Base-by-base conservation (phyloP, 2,797 vertebrate genomes). In the Pangasius mekongensis region DNA sequence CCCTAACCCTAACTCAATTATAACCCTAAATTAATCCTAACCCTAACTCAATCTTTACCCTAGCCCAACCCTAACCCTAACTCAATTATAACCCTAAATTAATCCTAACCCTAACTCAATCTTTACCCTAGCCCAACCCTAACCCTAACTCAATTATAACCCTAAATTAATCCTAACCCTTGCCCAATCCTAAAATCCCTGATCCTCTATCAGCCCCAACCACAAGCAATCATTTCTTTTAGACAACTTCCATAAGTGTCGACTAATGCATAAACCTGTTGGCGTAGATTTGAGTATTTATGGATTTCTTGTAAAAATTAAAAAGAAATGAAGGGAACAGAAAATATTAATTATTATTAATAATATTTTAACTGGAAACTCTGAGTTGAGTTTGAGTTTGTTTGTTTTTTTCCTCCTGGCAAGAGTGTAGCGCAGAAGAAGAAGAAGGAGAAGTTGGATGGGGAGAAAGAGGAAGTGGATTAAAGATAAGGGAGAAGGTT, bases 391-490 rank as follows among this genome's bases (percentile, higher is more conserved):
- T 24, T 43, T 39, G 18, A 43, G 36, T 1, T 1, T 13, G n/a
- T n/a, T n/a, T n/a, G n/a, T 13, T 22, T 47, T 30, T 16, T 16
- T 16, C 43, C 20, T 2, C 13, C 22, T 76, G n/a, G 13, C 5
- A n/a, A 52, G 24, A 52, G 5, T 7, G 14, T 33, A 24, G 13
- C 2, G 67, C 18, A 43, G 36, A 52, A 22, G 47, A 47, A 84
- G 43, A 20, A 43, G 43, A 43, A 43, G 39, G 18, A 20, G 30
- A 54, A 18, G 18, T 14, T 5, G 77, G 20, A 20, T 27, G 80
- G 27, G 33, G 27, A 91, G 60, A 18, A 47, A 36, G 78, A 87
- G 27, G 83, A 80, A 76, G 30, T 14, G 62, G 74, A 20, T 47
- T 36, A 36, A 67, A 24, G 8, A 82, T 47, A 54, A 49, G 71